Conservation (phyloP, 2,113 vertebrate species). For the Lophotis ruficrista region DNA sequence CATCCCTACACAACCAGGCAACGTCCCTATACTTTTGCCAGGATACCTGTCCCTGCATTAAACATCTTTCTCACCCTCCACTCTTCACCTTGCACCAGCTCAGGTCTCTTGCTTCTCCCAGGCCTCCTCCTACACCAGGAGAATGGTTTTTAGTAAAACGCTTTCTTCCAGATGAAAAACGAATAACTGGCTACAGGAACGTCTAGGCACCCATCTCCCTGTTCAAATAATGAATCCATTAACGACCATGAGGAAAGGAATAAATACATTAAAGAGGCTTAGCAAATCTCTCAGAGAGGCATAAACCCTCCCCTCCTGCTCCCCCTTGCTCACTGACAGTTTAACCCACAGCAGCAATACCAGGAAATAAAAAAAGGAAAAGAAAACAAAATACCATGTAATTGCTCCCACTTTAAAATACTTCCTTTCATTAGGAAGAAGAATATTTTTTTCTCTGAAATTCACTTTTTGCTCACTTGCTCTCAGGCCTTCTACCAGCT, state of each 20-base stretch:
- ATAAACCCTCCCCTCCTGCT: background rate
- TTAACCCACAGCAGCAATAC: background rate
- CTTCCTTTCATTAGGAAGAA: background rate
- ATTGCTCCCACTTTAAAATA: background rate
- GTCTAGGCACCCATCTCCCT: background rate
- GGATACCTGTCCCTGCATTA: background rate
- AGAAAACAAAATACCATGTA: background rate
- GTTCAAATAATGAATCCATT: background rate
- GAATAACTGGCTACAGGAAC: background rate
- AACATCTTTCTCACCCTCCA: background rate
- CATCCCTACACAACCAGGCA: too few relatives aligned
- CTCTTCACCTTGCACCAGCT: background rate
- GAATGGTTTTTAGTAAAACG: background rate
- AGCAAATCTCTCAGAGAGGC: background rate
- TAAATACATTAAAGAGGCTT: conserved; percentile 43
- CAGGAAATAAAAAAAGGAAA: background rate
- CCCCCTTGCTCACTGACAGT: background rate
- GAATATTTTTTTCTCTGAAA: background rate
- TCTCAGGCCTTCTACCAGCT: background rate
- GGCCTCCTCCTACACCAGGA: background rate
- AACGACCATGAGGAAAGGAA: background rate
- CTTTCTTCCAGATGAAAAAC: background rate
- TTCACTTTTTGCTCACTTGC: background rate
- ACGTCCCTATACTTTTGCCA: too few relatives aligned
- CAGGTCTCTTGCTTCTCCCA: background rate